These are phyloP conservation scores for Trachops cirrhosus DNA, from an alignment of 2,797 vertebrate genomes.

Conservation along the genomic window DNA sequence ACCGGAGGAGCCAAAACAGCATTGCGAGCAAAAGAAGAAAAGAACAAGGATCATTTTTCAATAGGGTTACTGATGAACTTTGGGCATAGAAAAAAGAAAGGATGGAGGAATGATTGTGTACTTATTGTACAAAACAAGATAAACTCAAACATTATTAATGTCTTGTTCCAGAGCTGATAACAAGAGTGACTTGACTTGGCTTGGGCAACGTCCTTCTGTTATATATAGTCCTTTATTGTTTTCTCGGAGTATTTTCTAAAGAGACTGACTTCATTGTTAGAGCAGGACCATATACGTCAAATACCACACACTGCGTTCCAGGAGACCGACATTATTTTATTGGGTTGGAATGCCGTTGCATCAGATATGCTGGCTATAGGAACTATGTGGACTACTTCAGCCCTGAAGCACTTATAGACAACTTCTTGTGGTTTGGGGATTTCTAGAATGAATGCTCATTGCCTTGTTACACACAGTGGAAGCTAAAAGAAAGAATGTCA, in stretches of 20 bases:
- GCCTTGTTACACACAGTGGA: background rate
- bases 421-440: background rate
- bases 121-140: constrained; percentile 42
- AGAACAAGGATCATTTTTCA: constrained; percentile 28
- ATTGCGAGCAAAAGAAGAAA: constrained; percentile 42
- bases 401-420: background rate
- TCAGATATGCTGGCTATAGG: background rate
- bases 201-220: background rate
- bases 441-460: background rate
- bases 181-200: background rate
- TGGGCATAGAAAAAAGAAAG: background rate
- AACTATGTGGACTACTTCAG: background rate
- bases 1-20: constrained; percentile 63
- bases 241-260: constrained; percentile 29
- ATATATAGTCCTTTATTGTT: constrained; percentile 1
- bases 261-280: constrained; percentile 20
- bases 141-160: constrained; percentile 23
- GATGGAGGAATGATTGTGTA: background rate
- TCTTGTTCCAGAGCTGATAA: constrained; percentile 23
- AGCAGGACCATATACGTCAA: background rate
- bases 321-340: background rate
- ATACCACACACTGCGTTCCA: background rate
- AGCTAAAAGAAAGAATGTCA: background rate
- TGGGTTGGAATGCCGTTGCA: background rate
- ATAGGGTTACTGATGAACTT: background rate